Percentiles rank a stretch among this genome's conserved stretches.
phyloP scores from a whole-genome alignment of 2,113 vertebrate genomes.

The Heptranchias perlo region DNA sequence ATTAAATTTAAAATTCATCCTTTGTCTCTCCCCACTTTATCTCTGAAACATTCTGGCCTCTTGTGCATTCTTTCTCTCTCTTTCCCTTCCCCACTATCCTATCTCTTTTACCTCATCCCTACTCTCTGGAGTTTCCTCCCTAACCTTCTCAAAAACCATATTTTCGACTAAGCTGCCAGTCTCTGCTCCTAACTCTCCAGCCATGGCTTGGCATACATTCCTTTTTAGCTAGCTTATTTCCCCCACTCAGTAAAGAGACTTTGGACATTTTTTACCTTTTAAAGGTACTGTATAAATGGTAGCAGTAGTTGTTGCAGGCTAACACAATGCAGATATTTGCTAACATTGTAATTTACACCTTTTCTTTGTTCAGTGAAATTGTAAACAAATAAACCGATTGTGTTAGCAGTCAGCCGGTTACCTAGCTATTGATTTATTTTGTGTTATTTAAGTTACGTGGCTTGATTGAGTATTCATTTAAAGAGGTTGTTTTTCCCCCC shows the following conservation, averaged over 20 bases:
- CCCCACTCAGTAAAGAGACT: not conserved
- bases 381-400: not conserved
- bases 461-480: not conserved
- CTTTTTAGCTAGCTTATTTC: not conserved
- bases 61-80: no score
- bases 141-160: not conserved
- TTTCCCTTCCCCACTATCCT: not conserved
- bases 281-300: not conserved
- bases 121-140: not conserved
- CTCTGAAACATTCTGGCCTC: no score
- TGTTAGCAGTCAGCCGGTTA: not conserved
- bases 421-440: not conserved
- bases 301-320: no score
- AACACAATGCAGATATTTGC: not conserved
- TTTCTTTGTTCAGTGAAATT: not conserved
- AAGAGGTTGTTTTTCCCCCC: not conserved
- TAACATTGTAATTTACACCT: not conserved
- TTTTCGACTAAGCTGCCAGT: no score
- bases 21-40: no score
- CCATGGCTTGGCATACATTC: not conserved
- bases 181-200: not conserved
- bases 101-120: no score
- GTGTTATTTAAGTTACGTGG: not conserved
- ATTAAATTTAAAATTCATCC: no score
- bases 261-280: not conserved